phyloP scores from a whole-genome alignment of 2,888 invertebrate genomes.

The Agrochola macilenta region DNA sequence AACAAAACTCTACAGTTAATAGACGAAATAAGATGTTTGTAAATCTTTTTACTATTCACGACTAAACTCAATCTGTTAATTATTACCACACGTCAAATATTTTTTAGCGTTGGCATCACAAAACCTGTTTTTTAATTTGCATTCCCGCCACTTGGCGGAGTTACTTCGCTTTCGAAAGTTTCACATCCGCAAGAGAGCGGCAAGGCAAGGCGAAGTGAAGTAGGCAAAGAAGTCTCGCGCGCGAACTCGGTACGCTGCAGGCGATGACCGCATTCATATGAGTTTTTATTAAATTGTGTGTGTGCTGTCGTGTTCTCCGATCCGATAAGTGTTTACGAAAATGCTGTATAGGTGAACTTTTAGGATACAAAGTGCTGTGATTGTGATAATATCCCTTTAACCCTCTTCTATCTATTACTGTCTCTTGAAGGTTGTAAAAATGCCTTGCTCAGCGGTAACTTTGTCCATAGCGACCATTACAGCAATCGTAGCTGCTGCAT shows the following conservation, averaged over 20 bases:
- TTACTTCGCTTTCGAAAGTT: conserved; percentile 89
- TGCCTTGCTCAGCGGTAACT: conserved; percentile 98
- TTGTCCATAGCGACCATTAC: conserved; percentile 98
- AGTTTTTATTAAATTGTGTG: conserved; percentile 88
- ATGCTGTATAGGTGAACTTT: conserved; percentile 89
- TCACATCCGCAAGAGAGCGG: conserved; percentile 91
- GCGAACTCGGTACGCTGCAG: conserved; percentile 89
- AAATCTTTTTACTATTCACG: neutral
- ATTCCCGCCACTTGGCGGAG: conserved; percentile 89
- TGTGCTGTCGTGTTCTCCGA: conserved; percentile 89
- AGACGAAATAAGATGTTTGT: neutral
- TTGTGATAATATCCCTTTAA: conserved; percentile 81
- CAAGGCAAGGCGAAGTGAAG: conserved; percentile 83
- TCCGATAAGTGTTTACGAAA: conserved; percentile 88
- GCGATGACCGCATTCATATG: conserved; percentile 90
- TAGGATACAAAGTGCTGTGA: conserved; percentile 85
- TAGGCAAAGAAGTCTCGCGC: conserved; percentile 89
- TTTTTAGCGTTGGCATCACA: conserved; percentile 74
- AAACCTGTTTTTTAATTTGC: conserved; percentile 86
- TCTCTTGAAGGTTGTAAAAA: conserved; percentile 90
- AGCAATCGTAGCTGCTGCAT: conserved; percentile 97
- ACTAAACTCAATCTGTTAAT: neutral
- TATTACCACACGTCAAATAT: conserved; percentile 3
- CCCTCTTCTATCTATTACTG: conserved; percentile 78
- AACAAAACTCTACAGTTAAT: neutral